Conservation (phyloP, 1,140 invertebrate species). For the Euura lappo region DNA sequence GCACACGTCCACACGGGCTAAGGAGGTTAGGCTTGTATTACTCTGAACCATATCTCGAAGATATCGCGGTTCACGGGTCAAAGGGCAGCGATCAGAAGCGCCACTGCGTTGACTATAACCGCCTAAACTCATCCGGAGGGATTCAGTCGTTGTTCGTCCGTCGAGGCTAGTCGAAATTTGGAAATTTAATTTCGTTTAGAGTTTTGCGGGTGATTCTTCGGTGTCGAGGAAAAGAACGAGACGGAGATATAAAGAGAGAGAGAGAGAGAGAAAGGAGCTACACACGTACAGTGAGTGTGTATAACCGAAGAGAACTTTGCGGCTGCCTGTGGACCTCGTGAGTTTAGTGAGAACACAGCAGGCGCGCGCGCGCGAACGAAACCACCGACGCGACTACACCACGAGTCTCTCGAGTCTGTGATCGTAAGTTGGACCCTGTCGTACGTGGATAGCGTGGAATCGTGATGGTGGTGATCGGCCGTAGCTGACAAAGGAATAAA, state of each 20-base stretch:
- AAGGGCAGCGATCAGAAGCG: too few species aligned
- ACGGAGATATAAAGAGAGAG: constrained; percentile 15
- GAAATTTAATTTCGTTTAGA: too few species aligned
- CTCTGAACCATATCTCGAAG: too few species aligned
- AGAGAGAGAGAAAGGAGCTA: not conserved
- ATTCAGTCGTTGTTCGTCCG: too few species aligned
- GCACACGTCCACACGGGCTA: too few species aligned
- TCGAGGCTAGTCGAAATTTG: too few species aligned
- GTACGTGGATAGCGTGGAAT: not conserved
- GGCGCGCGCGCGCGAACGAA: constrained; percentile 14
- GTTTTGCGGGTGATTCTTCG: too few species aligned
- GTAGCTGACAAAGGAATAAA: constrained; percentile 7
- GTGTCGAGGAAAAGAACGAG: not conserved
- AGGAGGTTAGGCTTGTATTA: too few species aligned
- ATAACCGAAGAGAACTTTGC: not conserved
- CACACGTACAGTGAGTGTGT: not conserved
- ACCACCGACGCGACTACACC: constrained; percentile 20
- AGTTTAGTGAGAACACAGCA: too few species aligned
- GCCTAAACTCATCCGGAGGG: too few species aligned
- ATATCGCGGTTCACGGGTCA: too few species aligned
- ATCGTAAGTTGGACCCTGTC: not conserved
- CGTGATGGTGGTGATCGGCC: not conserved
- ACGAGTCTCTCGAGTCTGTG: constrained; percentile 17
- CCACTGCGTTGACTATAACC: too few species aligned
- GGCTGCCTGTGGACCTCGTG: not conserved